These are phyloP conservation scores for Junonia oenone DNA, from an alignment of 2,888 invertebrate genomes.

Conservation along the genomic window DNA sequence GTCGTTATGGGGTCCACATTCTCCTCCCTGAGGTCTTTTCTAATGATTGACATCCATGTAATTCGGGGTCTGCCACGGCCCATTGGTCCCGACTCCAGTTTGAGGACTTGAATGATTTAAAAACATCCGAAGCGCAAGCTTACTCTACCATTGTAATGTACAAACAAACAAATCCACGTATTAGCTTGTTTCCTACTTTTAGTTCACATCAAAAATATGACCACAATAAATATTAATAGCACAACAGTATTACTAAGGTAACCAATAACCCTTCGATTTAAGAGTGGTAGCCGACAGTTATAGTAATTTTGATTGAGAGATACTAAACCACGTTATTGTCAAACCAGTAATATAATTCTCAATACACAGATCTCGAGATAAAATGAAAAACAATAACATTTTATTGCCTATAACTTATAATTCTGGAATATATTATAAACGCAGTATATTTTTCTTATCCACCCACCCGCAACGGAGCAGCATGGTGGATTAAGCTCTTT, in stretches of 20 bases:
- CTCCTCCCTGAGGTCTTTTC: too few species aligned
- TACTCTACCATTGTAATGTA: too few species aligned
- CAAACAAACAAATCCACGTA: not conserved
- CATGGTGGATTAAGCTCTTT: too few species aligned
- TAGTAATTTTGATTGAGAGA: conserved; percentile 3
- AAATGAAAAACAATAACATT: not conserved
- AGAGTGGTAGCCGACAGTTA: not conserved
- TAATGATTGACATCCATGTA: too few species aligned
- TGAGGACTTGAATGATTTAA: too few species aligned
- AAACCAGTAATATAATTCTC: not conserved
- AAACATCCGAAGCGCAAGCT: too few species aligned
- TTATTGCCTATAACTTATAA: not conserved
- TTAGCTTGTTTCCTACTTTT: not conserved
- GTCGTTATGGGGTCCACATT: too few species aligned
- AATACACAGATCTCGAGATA: not conserved
- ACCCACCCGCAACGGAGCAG: too few species aligned
- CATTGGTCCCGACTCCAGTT: too few species aligned
- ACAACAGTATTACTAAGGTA: not conserved
- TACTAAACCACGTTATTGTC: conserved; percentile 1
- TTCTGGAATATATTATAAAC: not conserved
- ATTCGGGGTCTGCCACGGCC: too few species aligned
- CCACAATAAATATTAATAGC: not conserved
- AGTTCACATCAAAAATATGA: not conserved
- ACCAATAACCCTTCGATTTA: not conserved
- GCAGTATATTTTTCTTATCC: too few species aligned